Conservation (phyloP, 2,797 vertebrate genomes). For the Rhyacichthys aspro region DNA sequence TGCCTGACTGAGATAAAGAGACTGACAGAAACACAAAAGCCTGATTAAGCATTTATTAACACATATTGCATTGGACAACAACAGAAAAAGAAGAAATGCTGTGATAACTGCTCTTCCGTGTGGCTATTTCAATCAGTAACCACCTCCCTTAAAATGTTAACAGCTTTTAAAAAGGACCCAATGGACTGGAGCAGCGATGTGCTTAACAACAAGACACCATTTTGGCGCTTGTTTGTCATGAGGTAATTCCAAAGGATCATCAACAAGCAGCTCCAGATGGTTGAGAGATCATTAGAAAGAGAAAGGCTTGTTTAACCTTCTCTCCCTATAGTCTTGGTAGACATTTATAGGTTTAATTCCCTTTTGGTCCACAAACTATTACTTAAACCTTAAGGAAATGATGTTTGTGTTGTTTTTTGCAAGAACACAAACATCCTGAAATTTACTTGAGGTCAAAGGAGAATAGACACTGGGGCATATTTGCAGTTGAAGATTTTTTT, state of each 20-base stretch:
- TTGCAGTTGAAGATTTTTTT: too few species aligned
- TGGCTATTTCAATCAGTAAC: conserved; percentile 12
- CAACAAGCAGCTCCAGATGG: conserved; percentile 52
- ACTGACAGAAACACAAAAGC: background rate
- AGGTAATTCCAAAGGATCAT: conserved; percentile 47
- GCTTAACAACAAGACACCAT: conserved; percentile 13
- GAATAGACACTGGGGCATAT: too few species aligned
- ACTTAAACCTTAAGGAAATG: background rate
- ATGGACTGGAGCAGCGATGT: conserved; percentile 5
- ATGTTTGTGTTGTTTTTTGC: too few species aligned
- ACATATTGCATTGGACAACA: background rate
- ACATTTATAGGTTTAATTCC: conserved; percentile 21
- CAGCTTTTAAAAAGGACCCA: conserved; percentile 12
- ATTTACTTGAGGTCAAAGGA: conserved; percentile 33
- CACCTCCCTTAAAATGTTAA: background rate
- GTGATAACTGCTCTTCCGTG: background rate
- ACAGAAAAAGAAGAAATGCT: background rate
- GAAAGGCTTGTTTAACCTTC: conserved; percentile 47
- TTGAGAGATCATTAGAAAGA: conserved; percentile 37
- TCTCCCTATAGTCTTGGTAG: conserved; percentile 15
- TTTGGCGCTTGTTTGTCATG: conserved; percentile 40
- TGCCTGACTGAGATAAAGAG: too few species aligned
- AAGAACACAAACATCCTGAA: conserved; percentile 30
- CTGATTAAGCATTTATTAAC: background rate
- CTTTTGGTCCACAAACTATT: conserved; percentile 18